Evolutionary conservation across 64 coral and sea anemone genomes (phyloP), one percentile per base, ranked within the genome.

Genomic region (Platygyra sinensis): DNA sequence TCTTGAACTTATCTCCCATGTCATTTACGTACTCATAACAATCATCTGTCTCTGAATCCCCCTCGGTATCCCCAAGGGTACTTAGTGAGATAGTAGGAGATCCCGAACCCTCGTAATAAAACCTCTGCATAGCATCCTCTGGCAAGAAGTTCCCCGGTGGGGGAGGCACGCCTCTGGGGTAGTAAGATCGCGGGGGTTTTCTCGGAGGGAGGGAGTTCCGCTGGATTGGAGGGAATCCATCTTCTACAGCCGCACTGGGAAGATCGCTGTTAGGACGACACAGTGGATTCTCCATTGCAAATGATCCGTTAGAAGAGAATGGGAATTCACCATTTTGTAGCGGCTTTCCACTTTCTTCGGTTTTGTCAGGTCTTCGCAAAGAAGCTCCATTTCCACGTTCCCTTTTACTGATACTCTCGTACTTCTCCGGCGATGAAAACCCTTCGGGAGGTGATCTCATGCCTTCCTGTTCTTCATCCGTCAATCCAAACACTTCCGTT

Each of bases 61-160:
- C 83, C 28, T 76, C 62, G 14, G 75, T 88, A 32, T 89, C 93
- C 79, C 77, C 95, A n/a, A 96, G 72, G 19, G 90, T 94, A 8
- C 95, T 96, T 3, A 96, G 83, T 30, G 95, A 96, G 3, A 89
- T 77, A 42, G 91, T 89, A 24, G 95, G 95, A 8, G 95, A 96
- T 16, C 95, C 95, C n/a, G 49, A 77, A n/a, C 95, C 95, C 74
- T 96, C 95, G 72, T 91, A 87, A 61, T 14, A 74, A 86, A 90
- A 96, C 72, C 36, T 62, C 52, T 94, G 91, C n/a, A 94, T 64
- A 5, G 65, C 46, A 61, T 96, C 95, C 32, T 72, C 57, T 8
- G 95, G 95, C 18, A 96, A 62, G 52, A 96, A 96, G 17, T 87
- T 83, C 42, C 74, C 62, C 18, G 77, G 72, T 71, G 62, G 62